A percentile compares a stretch with the other conserved stretches of the same genome.
These are phyloP conservation scores for Platygyra sinensis DNA, from an alignment of 64 coral and sea anemone species.

Conservation along the genomic window DNA sequence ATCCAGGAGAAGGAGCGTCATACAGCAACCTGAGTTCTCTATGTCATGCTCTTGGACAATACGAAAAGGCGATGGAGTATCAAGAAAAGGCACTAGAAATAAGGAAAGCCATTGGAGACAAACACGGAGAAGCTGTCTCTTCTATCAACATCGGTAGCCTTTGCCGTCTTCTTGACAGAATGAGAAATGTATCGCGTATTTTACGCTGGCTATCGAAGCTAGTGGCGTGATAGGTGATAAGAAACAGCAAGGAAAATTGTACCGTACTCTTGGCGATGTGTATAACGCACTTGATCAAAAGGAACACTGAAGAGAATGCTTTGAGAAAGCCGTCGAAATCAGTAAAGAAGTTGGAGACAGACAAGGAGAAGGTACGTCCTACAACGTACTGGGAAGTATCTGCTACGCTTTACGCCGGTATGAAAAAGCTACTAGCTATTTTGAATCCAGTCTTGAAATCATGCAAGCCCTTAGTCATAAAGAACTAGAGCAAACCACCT, in stretches of 20 bases:
- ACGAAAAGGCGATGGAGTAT: not conserved
- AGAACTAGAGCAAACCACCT: not conserved
- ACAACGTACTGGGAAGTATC: not conserved
- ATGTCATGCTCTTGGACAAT: not conserved
- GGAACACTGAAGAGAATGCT: not conserved
- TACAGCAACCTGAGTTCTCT: not conserved
- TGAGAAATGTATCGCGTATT: conserved; percentile 28
- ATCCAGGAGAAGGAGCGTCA: not conserved
- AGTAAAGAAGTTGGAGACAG: conserved; percentile 9
- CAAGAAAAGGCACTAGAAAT: not conserved
- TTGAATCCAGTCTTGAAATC: conserved; percentile 13
- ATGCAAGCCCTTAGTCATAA: not conserved
- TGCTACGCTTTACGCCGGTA: conserved; percentile 30
- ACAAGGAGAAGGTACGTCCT: not conserved
- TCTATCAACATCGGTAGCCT: conserved; percentile 5
- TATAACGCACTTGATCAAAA: conserved; percentile 9
- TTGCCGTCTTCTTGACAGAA: not conserved
- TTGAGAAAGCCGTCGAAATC: conserved; percentile 6
- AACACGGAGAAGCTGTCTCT: not conserved
- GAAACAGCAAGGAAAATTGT: conserved; percentile 9
- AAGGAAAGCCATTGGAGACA: not conserved
- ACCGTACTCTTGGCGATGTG: conserved; percentile 6
- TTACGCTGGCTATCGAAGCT: conserved; percentile 8
- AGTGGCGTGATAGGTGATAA: not conserved
- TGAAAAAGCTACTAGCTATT: conserved; percentile 32